Evolutionary conservation across 2,888 invertebrate genomes (phyloP).

Genomic region (Abscondita cerata): DNA sequence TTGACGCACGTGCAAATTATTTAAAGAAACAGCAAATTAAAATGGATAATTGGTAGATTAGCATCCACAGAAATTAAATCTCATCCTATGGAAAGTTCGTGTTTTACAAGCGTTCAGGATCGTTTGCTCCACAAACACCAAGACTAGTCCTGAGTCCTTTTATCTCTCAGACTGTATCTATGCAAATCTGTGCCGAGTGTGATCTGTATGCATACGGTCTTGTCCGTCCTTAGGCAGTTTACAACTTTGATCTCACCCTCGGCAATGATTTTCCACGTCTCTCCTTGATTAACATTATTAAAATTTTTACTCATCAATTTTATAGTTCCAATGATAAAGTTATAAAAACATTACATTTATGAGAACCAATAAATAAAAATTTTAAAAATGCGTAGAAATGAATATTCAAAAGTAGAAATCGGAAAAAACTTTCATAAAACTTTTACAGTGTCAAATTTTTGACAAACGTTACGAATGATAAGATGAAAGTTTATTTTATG

Average conservation of each 20-base stretch:
- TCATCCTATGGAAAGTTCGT: neutral
- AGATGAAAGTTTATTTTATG: constrained; percentile 37
- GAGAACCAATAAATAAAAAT: too few species aligned
- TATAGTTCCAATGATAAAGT: too few species aligned
- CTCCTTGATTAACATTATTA: constrained; percentile 30
- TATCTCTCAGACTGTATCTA: constrained; percentile 40
- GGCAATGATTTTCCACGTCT: constrained; percentile 28
- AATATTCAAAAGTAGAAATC: constrained; percentile 27
- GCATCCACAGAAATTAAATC: neutral
- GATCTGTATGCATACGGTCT: constrained; percentile 39
- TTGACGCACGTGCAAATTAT: neutral
- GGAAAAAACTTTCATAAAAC: constrained; percentile 10
- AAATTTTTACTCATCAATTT: constrained; percentile 11
- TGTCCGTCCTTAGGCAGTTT: constrained; percentile 38
- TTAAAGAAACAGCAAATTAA: neutral
- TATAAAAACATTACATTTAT: neutral
- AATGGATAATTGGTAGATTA: constrained; percentile 7
- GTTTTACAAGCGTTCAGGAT: constrained; percentile 28
- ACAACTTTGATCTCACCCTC: constrained; percentile 37
- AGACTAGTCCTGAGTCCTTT: constrained; percentile 35
- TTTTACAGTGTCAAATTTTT: constrained; percentile 27
- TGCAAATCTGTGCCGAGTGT: constrained; percentile 40
- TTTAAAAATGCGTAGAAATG: constrained; percentile 2
- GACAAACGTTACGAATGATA: constrained; percentile 37
- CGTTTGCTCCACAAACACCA: constrained; percentile 31